These are phyloP conservation scores for Spisula solida DNA, from an alignment of 2,888 invertebrate genomes.

Conservation along the genomic window DNA sequence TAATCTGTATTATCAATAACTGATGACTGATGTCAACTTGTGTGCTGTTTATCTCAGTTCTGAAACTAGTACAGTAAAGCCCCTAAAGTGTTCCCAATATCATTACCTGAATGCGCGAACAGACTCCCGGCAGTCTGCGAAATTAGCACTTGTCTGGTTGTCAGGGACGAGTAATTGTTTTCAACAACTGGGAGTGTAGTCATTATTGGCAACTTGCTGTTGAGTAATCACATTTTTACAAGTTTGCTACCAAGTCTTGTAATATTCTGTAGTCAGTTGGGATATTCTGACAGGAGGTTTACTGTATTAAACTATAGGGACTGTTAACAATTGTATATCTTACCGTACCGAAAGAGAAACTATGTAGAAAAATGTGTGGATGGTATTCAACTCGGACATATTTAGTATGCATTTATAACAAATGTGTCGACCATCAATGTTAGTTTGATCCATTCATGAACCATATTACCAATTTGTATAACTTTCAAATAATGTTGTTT, in stretches of 20 bases:
- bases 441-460: neutral
- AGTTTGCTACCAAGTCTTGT: neutral
- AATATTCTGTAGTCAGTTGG: neutral
- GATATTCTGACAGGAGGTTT: neutral
- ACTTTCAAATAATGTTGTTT: neutral
- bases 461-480: neutral
- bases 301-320: neutral
- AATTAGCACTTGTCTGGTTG: neutral
- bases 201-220: neutral
- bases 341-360: neutral
- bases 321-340: neutral
- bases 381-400: slow-evolving; percentile 4
- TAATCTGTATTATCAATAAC: neutral
- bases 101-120: too few relatives aligned
- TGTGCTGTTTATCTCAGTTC: neutral
- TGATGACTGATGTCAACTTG: neutral
- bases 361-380: neutral
- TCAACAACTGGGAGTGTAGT: too few relatives aligned
- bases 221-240: neutral
- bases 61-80: slow-evolving; percentile 24
- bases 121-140: too few relatives aligned
- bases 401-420: slow-evolving; percentile 5
- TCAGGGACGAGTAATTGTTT: neutral
- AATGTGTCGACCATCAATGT: neutral
- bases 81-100: neutral